phyloP scores from a whole-genome alignment of 2,797 vertebrate species.

The Schizopygopsis malacanthus region DNA sequence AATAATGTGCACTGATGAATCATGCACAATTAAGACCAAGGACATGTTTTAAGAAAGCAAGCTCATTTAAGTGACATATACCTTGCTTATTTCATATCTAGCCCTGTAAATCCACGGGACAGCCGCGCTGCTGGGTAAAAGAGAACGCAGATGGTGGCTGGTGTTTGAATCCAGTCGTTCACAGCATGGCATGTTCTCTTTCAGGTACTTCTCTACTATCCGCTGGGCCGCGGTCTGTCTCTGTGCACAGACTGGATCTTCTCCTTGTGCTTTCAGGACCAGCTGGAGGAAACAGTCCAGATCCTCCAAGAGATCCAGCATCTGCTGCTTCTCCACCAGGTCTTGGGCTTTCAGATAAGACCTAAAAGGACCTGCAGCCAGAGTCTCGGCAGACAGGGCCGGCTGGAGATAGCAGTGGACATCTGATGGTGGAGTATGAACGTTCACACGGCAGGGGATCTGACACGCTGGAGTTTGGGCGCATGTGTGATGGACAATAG shows the following conservation, averaged over 20 bases:
- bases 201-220: conserved; percentile 28
- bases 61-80: neutral
- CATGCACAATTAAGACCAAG: neutral
- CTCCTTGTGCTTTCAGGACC: conserved; percentile 44
- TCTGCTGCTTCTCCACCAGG: conserved; percentile 18
- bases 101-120: conserved; percentile 39
- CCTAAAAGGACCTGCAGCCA: conserved; percentile 24
- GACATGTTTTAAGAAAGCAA: neutral
- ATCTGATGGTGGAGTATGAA: conserved; percentile 10
- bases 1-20: neutral
- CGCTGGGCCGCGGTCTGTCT: conserved; percentile 19
- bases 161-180: conserved; percentile 13
- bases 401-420: conserved; percentile 13
- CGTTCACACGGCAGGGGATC: neutral
- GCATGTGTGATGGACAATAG: conserved; percentile 14
- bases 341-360: neutral
- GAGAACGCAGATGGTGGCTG: conserved; percentile 13
- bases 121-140: conserved; percentile 25
- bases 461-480: conserved; percentile 31
- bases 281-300: conserved; percentile 50
- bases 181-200: neutral
- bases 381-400: conserved; percentile 31
- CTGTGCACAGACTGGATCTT: conserved; percentile 28
- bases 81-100: conserved; percentile 46
- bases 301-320: conserved; percentile 55